phyloP scores from a whole-genome alignment of 2,888 invertebrate genomes.

The Graphium colonna region DNA sequence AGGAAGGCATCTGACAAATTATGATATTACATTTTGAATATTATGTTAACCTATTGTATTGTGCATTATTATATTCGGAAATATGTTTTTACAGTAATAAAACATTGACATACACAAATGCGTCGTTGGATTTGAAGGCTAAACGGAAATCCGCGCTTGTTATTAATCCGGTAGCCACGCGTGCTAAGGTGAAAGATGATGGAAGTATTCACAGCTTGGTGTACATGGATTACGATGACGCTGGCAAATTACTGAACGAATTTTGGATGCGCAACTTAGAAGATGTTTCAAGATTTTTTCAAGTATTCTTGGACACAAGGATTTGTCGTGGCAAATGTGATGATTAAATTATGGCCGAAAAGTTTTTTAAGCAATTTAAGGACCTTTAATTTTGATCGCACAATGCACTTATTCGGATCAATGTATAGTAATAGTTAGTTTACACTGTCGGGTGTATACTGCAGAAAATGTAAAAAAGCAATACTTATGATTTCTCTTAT shows the following conservation, averaged over 20 bases:
- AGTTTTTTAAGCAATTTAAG: too few species aligned
- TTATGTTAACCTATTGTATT: too few species aligned
- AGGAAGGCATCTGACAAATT: too few species aligned
- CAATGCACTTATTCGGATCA: too few species aligned
- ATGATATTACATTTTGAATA: too few species aligned
- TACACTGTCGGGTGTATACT: too few species aligned
- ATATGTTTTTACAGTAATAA: background rate
- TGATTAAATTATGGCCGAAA: too few species aligned
- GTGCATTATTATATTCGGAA: too few species aligned
- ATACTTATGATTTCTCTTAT: too few species aligned
- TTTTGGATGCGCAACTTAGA: conserved; percentile 44
- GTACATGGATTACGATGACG: conserved; percentile 45
- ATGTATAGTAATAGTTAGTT: too few species aligned
- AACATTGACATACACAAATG: background rate
- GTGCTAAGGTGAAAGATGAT: conserved; percentile 12
- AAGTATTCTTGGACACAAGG: conserved; percentile 40
- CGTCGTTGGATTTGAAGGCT: conserved; percentile 7
- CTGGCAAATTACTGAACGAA: conserved; percentile 34
- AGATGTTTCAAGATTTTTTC: conserved; percentile 50
- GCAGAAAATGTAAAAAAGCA: too few species aligned
- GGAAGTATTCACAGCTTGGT: conserved; percentile 33
- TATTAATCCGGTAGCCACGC: conserved; percentile 30
- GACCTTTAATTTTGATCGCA: too few species aligned
- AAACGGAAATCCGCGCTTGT: conserved; percentile 35
- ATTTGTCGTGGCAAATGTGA: conserved; percentile 42